A percentile compares a stretch with the other conserved stretches of the same genome.
These are phyloP conservation scores for Leuciscus waleckii DNA, from an alignment of 2,797 vertebrate species.

Conservation along the genomic window DNA sequence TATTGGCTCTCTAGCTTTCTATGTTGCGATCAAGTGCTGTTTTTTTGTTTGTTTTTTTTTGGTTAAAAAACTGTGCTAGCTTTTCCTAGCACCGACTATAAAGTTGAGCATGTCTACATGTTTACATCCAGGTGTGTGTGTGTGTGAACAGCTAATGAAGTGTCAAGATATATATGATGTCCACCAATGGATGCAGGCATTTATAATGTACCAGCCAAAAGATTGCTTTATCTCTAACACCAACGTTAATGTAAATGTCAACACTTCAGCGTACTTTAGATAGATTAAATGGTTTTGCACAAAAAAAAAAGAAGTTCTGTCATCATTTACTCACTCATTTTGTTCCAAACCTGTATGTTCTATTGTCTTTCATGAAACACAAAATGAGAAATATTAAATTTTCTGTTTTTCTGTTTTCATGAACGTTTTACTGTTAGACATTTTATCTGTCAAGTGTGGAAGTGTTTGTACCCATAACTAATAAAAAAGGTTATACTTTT, in stretches of 20 bases:
- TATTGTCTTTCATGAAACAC: constrained; percentile 11
- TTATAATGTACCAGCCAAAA: constrained; percentile 39
- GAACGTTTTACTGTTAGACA: background rate
- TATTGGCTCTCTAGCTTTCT: constrained; percentile 54
- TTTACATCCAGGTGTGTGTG: constrained; percentile 59
- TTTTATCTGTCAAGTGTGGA: background rate
- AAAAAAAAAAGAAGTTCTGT: constrained; percentile 12
- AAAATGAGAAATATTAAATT: background rate
- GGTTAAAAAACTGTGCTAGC: constrained; percentile 63
- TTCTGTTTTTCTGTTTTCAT: background rate
- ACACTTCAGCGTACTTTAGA: constrained; percentile 8
- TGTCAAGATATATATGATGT: constrained; percentile 66
- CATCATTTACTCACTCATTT: background rate
- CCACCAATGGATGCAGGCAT: constrained; percentile 52
- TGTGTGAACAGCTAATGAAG: constrained; percentile 66
- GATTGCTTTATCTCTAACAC: constrained; percentile 56
- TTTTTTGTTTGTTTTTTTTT: constrained; percentile 20
- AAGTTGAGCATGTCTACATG: constrained; percentile 57
- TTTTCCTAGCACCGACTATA: constrained; percentile 46
- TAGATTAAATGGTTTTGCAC: background rate
- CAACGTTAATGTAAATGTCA: constrained; percentile 55
- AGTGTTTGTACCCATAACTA: background rate
- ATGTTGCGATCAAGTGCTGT: constrained; percentile 54
- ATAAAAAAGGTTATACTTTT: background rate
- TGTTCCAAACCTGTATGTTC: constrained; percentile 21